These are phyloP conservation scores for Meliscaeva auricollis DNA, from an alignment of 2,888 invertebrate species.

Conservation along the genomic window DNA sequence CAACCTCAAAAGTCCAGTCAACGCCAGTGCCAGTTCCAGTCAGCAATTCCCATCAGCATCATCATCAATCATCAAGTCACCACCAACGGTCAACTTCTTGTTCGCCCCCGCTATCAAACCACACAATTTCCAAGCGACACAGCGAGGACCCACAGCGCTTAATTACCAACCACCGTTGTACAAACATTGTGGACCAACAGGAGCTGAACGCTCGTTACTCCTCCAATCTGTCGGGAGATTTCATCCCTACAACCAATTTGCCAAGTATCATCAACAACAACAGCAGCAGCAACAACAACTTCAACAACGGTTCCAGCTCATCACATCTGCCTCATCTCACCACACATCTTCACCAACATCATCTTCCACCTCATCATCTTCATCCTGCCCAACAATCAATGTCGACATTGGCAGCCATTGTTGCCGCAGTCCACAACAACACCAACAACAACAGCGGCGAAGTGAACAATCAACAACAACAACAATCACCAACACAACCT, in stretches of 20 bases:
- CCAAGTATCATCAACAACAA: slow-evolving; percentile 43
- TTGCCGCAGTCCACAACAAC: slow-evolving; percentile 64
- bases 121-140: slow-evolving; percentile 73
- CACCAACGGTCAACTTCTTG: slow-evolving; percentile 23
- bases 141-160: slow-evolving; percentile 83
- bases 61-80: slow-evolving; percentile 17
- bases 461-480: slow-evolving; percentile 52
- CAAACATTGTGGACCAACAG: slow-evolving; percentile 25
- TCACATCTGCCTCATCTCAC: slow-evolving; percentile 33
- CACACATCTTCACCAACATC: slow-evolving; percentile 79
- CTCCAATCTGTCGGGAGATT: slow-evolving; percentile 52
- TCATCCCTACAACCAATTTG: slow-evolving; percentile 63
- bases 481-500: slow-evolving; percentile 45
- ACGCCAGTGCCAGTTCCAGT: slow-evolving; percentile 56
- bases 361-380: slow-evolving; percentile 81
- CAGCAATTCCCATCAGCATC: slow-evolving; percentile 47
- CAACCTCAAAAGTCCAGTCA: slow-evolving; percentile 83
- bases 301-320: slow-evolving; percentile 47
- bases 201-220: slow-evolving; percentile 39
- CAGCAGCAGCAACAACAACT: slow-evolving; percentile 53
- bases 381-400: slow-evolving; percentile 67
- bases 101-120: slow-evolving; percentile 78
- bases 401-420: slow-evolving; percentile 68
- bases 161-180: neutral
- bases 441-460: slow-evolving; percentile 50